These are phyloP conservation scores for Anabacerthia variegaticeps DNA, from an alignment of 2,797 vertebrate genomes.

Conservation along the genomic window DNA sequence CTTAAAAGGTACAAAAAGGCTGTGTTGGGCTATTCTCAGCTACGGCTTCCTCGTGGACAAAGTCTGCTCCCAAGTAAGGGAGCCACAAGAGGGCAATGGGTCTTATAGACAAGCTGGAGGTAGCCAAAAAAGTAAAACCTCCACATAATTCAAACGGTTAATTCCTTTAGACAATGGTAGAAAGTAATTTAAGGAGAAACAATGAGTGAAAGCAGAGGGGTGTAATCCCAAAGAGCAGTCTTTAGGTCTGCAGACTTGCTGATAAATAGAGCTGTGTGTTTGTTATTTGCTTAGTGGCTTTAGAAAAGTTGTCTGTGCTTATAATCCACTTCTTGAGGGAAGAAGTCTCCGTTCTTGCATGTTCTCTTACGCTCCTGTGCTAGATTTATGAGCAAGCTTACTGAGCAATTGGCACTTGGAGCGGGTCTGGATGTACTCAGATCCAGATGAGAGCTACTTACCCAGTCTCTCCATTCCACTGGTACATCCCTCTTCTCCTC, in stretches of 20 bases:
- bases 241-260: background rate
- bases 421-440: background rate
- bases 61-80: background rate
- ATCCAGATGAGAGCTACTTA: background rate
- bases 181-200: background rate
- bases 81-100: conserved; percentile 29
- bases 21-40: background rate
- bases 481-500: background rate
- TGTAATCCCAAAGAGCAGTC: background rate
- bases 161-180: background rate
- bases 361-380: background rate
- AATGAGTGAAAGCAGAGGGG: background rate
- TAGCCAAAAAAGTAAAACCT: background rate
- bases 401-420: background rate
- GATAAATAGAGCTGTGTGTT: background rate
- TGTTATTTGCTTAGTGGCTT: conserved; percentile 29
- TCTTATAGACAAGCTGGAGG: background rate
- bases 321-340: background rate
- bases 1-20: background rate
- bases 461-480: background rate
- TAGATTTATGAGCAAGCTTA: conserved; percentile 15
- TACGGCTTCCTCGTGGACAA: background rate
- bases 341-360: background rate
- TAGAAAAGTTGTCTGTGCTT: background rate
- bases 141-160: background rate